phyloP scores from a whole-genome alignment of 2,797 vertebrate species.

The Sebastes nivosus region DNA sequence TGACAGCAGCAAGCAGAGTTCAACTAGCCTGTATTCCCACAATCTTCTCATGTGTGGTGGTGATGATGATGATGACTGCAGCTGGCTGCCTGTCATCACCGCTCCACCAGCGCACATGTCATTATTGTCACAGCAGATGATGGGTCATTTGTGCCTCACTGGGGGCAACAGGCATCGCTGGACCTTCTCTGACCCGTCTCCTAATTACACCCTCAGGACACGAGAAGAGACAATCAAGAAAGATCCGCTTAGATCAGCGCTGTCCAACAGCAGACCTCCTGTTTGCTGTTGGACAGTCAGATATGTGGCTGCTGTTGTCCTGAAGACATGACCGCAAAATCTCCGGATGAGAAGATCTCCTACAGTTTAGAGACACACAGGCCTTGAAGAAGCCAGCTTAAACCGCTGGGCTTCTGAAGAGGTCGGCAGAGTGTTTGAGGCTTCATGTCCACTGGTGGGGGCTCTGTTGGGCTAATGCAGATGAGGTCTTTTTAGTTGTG shows the following conservation, averaged over 20 bases:
- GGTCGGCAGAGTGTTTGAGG: slow-evolving; percentile 40
- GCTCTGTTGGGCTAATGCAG: slow-evolving; percentile 58
- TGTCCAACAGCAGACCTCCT: slow-evolving; percentile 38
- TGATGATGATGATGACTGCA: slow-evolving; percentile 46
- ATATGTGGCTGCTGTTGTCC: slow-evolving; percentile 40
- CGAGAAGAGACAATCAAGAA: slow-evolving; percentile 41
- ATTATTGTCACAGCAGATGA: slow-evolving; percentile 69
- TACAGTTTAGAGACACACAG: slow-evolving; percentile 26
- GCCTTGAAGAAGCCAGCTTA: slow-evolving; percentile 19
- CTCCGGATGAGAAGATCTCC: slow-evolving; percentile 25
- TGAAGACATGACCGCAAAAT: slow-evolving; percentile 12
- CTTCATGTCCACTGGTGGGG: slow-evolving; percentile 11
- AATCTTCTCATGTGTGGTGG: slow-evolving; percentile 28
- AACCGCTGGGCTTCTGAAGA: slow-evolving; percentile 13
- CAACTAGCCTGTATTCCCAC: slow-evolving; percentile 18
- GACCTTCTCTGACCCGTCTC: slow-evolving; percentile 65
- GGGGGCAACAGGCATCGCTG: slow-evolving; percentile 64
- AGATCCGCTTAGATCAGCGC: slow-evolving; percentile 29
- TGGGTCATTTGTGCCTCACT: slow-evolving; percentile 73
- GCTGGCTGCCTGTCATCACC: slow-evolving; percentile 62
- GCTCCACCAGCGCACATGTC: slow-evolving; percentile 51
- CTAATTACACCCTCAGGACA: slow-evolving; percentile 80
- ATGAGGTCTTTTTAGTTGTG: slow-evolving; percentile 67
- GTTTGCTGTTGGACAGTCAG: slow-evolving; percentile 52
- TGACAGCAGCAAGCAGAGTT: slow-evolving; percentile 26